Evolutionary conservation across 2,888 invertebrate species (phyloP).

Genomic region (Macrosiphum euphorbiae): DNA sequence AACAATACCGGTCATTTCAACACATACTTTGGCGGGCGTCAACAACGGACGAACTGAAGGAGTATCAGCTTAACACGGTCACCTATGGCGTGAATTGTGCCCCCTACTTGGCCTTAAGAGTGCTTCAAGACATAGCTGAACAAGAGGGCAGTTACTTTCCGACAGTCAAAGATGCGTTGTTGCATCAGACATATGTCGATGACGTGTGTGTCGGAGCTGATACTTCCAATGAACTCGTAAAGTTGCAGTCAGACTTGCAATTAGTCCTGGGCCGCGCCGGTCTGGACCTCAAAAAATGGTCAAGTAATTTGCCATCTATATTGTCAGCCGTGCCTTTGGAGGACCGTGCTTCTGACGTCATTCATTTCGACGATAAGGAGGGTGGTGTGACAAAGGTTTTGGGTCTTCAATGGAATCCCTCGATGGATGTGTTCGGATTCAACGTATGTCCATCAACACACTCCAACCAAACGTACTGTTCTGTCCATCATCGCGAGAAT

Average conservation of each 20-base stretch:
- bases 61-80: background rate
- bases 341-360: background rate
- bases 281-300: background rate
- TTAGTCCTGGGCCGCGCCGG: background rate
- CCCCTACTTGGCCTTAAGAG: background rate
- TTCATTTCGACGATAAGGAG: background rate
- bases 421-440: constrained; percentile 64
- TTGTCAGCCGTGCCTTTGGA: too few species aligned
- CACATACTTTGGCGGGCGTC: background rate
- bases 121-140: background rate
- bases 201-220: background rate
- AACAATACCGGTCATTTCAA: background rate
- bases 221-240: fast-evolving
- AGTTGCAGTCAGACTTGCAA: background rate
- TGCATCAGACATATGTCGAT: background rate
- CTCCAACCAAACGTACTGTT: constrained; percentile 41
- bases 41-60: background rate
- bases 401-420: constrained; percentile 65
- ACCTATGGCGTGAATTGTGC: too few species aligned
- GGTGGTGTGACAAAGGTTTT: constrained; percentile 56
- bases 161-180: background rate
- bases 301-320: background rate
- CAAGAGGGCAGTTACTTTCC: background rate
- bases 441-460: background rate
- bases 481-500: constrained; percentile 65